A percentile compares a stretch with the other conserved stretches of the same genome.
phyloP scores from a whole-genome alignment of 1,140 invertebrate species.

The Grapholita molesta region DNA sequence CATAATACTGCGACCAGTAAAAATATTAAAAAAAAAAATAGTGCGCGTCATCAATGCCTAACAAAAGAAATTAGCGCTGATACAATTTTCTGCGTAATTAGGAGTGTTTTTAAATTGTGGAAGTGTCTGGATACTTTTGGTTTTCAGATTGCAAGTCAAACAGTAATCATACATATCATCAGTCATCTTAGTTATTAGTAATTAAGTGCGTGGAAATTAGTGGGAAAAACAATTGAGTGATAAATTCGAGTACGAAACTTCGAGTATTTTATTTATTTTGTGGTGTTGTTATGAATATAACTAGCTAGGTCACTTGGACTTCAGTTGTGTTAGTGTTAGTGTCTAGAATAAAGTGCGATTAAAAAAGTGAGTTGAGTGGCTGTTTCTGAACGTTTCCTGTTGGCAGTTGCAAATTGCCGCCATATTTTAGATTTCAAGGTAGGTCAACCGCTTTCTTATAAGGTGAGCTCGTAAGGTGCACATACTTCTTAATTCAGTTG shows the following conservation, averaged over 20 bases:
- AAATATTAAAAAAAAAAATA: not conserved
- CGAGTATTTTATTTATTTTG: too few species aligned
- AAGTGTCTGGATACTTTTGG: not conserved
- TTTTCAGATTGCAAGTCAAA: too few species aligned
- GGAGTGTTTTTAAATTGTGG: too few species aligned
- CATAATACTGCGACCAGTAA: not conserved
- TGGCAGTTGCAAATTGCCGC: not conserved
- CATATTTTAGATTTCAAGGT: constrained; percentile 6
- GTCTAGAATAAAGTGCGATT: not conserved
- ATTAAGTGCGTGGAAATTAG: not conserved
- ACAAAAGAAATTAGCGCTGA: too few species aligned
- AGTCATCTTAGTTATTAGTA: too few species aligned
- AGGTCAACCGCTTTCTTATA: not conserved
- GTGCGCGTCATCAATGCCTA: not conserved
- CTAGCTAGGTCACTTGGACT: too few species aligned
- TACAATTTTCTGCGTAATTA: too few species aligned
- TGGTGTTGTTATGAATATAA: too few species aligned
- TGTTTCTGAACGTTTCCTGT: not conserved
- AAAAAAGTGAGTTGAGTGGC: not conserved
- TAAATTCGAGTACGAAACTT: too few species aligned
- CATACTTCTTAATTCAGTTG: not conserved
- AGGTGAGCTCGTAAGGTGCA: constrained; percentile 6
- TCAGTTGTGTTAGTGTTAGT: not conserved
- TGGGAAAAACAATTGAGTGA: not conserved
- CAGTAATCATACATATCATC: too few species aligned